A percentile compares a stretch with the other conserved stretches of the same genome.
Conservation (phyloP, 2,797 vertebrate genomes). For the Glyptemys insculpta region DNA sequence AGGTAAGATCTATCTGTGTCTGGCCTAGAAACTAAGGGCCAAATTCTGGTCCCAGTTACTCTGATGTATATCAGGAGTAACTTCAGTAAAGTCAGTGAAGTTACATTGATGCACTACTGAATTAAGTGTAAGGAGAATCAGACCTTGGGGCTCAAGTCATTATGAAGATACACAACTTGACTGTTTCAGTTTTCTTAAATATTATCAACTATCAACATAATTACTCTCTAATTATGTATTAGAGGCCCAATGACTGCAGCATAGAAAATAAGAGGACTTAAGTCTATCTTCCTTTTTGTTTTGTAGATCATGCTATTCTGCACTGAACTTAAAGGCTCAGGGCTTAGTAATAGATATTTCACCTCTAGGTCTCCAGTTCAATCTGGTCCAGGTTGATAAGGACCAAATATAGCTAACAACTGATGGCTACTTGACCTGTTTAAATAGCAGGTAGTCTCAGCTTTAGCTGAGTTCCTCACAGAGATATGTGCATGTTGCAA, state of each 20-base stretch:
- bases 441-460: background rate
- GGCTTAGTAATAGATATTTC: background rate
- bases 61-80: background rate
- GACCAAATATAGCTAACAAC: background rate
- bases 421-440: background rate
- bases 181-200: conserved; percentile 40
- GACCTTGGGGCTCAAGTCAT: background rate
- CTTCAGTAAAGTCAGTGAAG: background rate
- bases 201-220: background rate
- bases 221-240: background rate
- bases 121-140: background rate
- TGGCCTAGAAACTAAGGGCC: background rate
- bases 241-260: background rate
- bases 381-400: background rate
- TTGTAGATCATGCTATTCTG: conserved; percentile 5
- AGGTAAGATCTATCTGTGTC: background rate
- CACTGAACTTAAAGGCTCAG: background rate
- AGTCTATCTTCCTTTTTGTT: background rate
- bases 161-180: conserved; percentile 7
- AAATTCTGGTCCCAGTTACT: background rate
- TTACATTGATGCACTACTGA: background rate
- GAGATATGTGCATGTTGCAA: background rate
- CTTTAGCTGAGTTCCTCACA: background rate
- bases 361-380: background rate
- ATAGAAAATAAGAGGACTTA: conserved; percentile 8